Base-by-base conservation (phyloP, 2,888 invertebrate genomes). In the Cephus nigrinus region DNA sequence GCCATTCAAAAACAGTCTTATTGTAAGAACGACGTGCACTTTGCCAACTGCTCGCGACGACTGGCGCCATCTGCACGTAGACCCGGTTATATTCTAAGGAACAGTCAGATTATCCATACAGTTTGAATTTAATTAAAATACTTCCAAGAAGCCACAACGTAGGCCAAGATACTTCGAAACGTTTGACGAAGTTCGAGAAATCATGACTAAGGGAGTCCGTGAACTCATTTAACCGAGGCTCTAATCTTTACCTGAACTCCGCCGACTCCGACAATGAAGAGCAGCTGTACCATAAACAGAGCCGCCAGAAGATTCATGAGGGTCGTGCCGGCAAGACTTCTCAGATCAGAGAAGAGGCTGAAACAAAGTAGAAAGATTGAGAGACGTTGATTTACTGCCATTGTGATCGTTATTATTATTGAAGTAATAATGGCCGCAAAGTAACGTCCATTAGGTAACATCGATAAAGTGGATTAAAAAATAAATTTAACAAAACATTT, bases 241-340 rank as follows among this genome's bases (percentile, higher is more conserved):
- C 55, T 72, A 71, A 36, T 75, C 89, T 92, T 93, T 91, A 94
- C 95, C 92, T 94, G 93, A 82, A 94, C 93, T 73, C 94, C 94
- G 35, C 94, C 95, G 40, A 95, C 94, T 69, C 95, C 94, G 71
- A 95, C 93, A 82, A 95, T 94, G 91, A 94, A 95, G 77, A 95
- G 92, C 79, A 95, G 92, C 89, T 95, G 95, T 72, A 94, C 93
- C 93, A 95, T 94, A 90, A 95, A 95, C 80, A 95, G 93, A 68
- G 94, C 94, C 69, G 95, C 94, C 87, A 95, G 90, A 80, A 95
- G 92, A 91, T 95, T 95, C 93, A 95, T 94, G 84, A 95, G 91
- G 30, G 94, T 94, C 80, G 94, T 95, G 69, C 95, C 95, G 69
- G 94, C 94, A 84, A 95, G 91, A 86, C 94, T 94, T 78, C 94